A percentile compares a stretch with the other conserved stretches of the same genome.
These are phyloP conservation scores for Terebella lapidaria DNA, from an alignment of 2,888 invertebrate genomes.

Conservation along the genomic window DNA sequence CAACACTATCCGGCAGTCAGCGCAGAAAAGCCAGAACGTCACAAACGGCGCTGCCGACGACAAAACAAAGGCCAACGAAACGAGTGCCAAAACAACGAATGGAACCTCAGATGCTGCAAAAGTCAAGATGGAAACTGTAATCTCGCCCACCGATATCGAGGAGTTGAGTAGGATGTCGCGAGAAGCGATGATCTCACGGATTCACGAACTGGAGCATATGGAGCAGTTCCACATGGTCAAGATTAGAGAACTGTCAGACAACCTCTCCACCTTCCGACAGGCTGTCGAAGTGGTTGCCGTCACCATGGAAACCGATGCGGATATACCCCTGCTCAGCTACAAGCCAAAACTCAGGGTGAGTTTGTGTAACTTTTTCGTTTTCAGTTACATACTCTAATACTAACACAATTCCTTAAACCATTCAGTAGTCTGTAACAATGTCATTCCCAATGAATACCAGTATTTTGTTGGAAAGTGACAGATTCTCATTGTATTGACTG, in stretches of 20 bases:
- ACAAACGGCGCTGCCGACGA: neutral
- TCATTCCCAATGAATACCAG: too few relatives aligned
- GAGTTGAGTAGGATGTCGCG: constrained; percentile 12
- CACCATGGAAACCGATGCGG: constrained; percentile 21
- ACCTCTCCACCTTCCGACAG: constrained; percentile 17
- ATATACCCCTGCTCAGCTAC: constrained; percentile 8
- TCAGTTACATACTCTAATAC: too few relatives aligned
- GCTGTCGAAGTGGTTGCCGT: constrained; percentile 23
- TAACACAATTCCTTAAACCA: too few relatives aligned
- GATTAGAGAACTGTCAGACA: constrained; percentile 15
- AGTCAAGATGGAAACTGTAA: neutral
- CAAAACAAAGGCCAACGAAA: neutral
- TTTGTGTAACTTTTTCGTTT: too few relatives aligned
- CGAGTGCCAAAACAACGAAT: neutral
- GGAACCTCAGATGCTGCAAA: neutral
- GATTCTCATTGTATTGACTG: too few relatives aligned
- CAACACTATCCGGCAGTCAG: neutral
- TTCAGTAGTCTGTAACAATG: too few relatives aligned
- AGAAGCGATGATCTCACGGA: constrained; percentile 18
- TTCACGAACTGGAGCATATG: constrained; percentile 20
- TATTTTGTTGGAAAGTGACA: too few relatives aligned
- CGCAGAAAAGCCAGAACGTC: neutral
- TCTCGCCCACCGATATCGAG: constrained; percentile 8
- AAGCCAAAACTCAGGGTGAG: constrained; percentile 16
- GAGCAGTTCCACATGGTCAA: constrained; percentile 17